phyloP scores from a whole-genome alignment of 2,113 vertebrate species.

The Ameiurus melas region DNA sequence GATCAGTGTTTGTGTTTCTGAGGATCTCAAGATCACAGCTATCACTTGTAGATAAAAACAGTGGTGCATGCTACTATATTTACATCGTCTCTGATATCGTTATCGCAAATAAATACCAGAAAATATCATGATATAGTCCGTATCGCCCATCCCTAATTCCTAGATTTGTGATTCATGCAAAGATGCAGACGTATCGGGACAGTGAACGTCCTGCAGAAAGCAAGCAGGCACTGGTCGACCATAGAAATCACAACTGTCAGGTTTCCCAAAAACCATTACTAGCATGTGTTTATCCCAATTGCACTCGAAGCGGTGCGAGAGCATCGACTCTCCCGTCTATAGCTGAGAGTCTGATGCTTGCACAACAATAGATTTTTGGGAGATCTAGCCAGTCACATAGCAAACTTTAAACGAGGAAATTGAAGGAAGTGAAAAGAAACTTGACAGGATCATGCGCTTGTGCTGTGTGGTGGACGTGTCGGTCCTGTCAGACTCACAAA shows the following conservation, averaged over 20 bases:
- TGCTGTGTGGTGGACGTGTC: background rate
- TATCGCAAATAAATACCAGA: no score
- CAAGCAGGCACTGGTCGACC: background rate
- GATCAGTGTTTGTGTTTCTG: no score
- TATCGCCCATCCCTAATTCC: no score
- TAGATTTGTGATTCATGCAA: constrained; percentile 9
- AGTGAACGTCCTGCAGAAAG: background rate
- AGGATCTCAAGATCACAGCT: no score
- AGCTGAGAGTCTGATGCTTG: background rate
- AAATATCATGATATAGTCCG: no score
- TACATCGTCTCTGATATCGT: no score
- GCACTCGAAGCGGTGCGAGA: background rate
- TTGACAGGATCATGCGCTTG: constrained; percentile 12
- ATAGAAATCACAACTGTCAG: background rate
- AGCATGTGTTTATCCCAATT: background rate
- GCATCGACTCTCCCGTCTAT: background rate
- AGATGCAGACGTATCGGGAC: background rate
- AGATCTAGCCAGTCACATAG: background rate
- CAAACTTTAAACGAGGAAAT: background rate
- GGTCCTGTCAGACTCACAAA: constrained; percentile 24
- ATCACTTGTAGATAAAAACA: no score
- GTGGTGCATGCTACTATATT: no score
- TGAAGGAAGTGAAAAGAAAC: background rate
- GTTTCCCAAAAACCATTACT: background rate
- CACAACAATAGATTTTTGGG: background rate